These are phyloP conservation scores for Galagoides demidoff DNA, from an alignment of 2,797 vertebrate genomes.

Conservation along the genomic window DNA sequence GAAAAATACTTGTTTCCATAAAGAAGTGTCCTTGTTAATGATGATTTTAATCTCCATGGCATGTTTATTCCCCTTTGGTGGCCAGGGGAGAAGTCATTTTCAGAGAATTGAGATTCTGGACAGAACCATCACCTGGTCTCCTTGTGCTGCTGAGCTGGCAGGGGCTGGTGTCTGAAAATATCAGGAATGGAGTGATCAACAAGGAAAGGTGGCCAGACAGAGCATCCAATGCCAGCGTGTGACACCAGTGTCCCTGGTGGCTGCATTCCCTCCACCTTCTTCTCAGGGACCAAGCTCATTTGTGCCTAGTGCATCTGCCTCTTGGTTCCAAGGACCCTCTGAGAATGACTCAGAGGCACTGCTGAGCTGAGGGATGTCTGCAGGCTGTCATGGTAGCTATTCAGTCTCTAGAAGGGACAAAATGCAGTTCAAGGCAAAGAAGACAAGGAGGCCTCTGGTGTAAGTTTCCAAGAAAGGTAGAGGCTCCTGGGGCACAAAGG, in stretches of 20 bases:
- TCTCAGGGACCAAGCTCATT: not conserved
- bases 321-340: not conserved
- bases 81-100: not conserved
- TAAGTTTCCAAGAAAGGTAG: not conserved
- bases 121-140: constrained; percentile 56
- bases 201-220: constrained; percentile 20
- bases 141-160: constrained; percentile 53
- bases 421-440: not conserved
- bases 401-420: not conserved
- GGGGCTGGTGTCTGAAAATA: constrained; percentile 53
- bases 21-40: constrained; percentile 70
- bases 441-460: not conserved
- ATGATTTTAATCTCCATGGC: constrained; percentile 59
- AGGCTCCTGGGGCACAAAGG: not conserved
- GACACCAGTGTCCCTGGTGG: not conserved
- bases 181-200: constrained; percentile 63
- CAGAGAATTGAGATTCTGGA: constrained; percentile 34
- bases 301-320: not conserved
- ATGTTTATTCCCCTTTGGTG: constrained; percentile 54
- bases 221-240: not conserved
- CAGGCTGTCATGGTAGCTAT: not conserved
- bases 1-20: constrained; percentile 47
- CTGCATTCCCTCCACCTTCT: fast-evolving
- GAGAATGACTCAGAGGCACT: not conserved
- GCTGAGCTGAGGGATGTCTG: not conserved